phyloP scores from a whole-genome alignment of 2,113 vertebrate genomes.

The Atlantisia rogersi region DNA sequence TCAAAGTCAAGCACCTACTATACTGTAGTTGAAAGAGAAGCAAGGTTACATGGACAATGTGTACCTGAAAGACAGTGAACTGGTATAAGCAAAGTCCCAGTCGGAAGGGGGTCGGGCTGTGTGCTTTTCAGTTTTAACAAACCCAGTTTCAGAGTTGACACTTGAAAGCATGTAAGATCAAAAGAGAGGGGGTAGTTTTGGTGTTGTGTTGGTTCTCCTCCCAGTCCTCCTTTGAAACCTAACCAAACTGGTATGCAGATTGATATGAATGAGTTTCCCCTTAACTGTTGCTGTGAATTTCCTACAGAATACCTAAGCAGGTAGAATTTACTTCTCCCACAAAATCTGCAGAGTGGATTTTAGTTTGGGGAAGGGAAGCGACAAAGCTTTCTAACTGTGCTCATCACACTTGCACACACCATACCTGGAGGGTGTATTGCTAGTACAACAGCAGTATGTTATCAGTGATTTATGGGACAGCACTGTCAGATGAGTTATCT shows the following conservation, averaged over 20 bases:
- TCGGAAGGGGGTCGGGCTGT: not conserved
- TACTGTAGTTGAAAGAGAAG: not conserved
- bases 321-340: not conserved
- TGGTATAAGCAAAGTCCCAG: not conserved
- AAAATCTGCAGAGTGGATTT: not conserved
- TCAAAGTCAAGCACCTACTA: not conserved
- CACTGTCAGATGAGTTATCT: not conserved
- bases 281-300: not conserved
- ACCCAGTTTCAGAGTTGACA: not conserved
- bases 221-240: not conserved
- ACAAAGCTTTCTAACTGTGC: not conserved
- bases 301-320: not conserved
- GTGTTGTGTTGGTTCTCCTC: not conserved
- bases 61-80: not conserved
- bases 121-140: not conserved
- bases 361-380: not conserved
- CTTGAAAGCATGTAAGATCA: not conserved
- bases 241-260: not conserved
- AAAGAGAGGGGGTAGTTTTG: not conserved
- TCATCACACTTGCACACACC: not conserved
- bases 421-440: not conserved
- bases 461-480: not conserved
- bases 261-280: not conserved
- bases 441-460: not conserved
- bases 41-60: not conserved